A percentile compares a stretch with the other conserved stretches of the same genome.
Evolutionary conservation across 2,888 invertebrate species (phyloP).

Genomic region (Hypolimnas misippus): DNA sequence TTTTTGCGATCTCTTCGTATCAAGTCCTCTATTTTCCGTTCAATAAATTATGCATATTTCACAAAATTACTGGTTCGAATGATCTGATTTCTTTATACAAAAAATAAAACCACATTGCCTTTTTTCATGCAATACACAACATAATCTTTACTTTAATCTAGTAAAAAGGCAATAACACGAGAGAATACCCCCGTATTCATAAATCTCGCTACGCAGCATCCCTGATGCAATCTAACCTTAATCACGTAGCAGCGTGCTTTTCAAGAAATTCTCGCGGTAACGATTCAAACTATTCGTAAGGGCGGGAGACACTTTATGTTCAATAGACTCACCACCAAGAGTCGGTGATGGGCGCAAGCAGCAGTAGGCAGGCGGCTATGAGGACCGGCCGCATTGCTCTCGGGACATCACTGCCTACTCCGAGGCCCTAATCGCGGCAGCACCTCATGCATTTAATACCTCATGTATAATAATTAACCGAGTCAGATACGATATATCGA

Average conservation of each 20-base stretch:
- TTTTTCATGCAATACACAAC: conserved; percentile 23
- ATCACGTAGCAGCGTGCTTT: conserved; percentile 29
- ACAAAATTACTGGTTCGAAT: conserved; percentile 28
- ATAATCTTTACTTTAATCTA: conserved; percentile 30
- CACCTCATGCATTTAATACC: conserved; percentile 31
- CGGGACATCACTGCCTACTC: conserved; percentile 76
- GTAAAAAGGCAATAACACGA: conserved; percentile 28
- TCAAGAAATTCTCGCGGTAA: conserved; percentile 17
- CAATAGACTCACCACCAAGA: conserved; percentile 91
- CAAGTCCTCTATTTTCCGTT: conserved; percentile 6
- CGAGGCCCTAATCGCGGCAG: conserved; percentile 56
- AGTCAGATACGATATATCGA: conserved; percentile 19
- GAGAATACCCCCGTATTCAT: conserved; percentile 29
- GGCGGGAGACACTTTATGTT: conserved; percentile 25
- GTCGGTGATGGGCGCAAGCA: conserved; percentile 94
- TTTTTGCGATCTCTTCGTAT: background rate
- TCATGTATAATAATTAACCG: conserved; percentile 27
- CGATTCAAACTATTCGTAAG: conserved; percentile 10
- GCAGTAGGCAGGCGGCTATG: conserved; percentile 92
- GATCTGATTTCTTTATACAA: conserved; percentile 24
- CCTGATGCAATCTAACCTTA: conserved; percentile 32
- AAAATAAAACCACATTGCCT: conserved; percentile 21
- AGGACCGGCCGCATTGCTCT: conserved; percentile 89
- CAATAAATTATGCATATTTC: conserved; percentile 10
- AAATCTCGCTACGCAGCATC: conserved; percentile 29